phyloP scores from a whole-genome alignment of 2,113 vertebrate species.

The Carlito syrichta region DNA sequence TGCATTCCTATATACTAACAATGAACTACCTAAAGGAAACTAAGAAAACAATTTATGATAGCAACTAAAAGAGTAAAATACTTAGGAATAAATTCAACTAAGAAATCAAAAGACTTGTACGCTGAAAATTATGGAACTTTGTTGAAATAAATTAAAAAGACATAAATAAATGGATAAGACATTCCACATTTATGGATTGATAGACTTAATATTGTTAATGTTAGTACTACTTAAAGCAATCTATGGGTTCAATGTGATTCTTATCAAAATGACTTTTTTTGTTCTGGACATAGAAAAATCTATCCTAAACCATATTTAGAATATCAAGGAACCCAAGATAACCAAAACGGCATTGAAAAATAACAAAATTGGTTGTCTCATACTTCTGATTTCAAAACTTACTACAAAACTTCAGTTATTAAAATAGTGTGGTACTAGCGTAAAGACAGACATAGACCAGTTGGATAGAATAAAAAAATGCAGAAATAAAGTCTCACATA shows the following conservation, averaged over 20 bases:
- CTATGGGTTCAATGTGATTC: not conserved
- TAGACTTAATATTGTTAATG: not conserved
- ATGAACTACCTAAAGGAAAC: not conserved
- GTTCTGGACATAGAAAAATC: not conserved
- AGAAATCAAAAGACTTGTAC: not conserved
- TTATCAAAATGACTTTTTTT: not conserved
- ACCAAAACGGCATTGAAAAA: not conserved
- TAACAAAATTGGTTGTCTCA: not conserved
- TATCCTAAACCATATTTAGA: not conserved
- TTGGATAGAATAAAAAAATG: not conserved
- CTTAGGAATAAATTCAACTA: not conserved
- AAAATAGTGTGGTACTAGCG: not conserved
- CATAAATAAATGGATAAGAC: not conserved
- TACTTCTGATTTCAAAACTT: not conserved
- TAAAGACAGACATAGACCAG: not conserved
- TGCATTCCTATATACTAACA: not conserved
- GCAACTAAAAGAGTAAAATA: not conserved
- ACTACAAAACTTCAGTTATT: not conserved
- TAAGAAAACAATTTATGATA: not conserved
- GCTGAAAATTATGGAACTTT: not conserved
- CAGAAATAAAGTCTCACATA: not conserved
- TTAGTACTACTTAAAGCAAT: not conserved
- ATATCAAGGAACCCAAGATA: not conserved
- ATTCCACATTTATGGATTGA: not conserved
- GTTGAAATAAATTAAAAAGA: not conserved